Evolutionary conservation across 2,113 vertebrate genomes (phyloP).

Genomic region (Periophthalmodon schlosseri): DNA sequence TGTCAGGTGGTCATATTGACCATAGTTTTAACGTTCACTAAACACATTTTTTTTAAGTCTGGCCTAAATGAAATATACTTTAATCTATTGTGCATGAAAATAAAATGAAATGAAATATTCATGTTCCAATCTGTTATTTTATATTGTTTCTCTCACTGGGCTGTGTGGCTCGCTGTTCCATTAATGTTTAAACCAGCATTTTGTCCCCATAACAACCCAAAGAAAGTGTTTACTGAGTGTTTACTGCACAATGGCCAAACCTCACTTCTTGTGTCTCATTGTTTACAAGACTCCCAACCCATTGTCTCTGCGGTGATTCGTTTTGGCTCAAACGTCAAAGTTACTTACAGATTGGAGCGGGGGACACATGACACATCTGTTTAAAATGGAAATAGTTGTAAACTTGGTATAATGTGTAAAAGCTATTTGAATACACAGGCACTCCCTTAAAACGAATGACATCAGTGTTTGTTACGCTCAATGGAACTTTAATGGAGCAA

Average conservation of each 20-base stretch:
- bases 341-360: constrained; percentile 8
- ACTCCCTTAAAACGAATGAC: not conserved
- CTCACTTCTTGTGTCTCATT: not conserved
- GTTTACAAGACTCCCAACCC: constrained; percentile 43
- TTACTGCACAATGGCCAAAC: not conserved
- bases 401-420: not conserved
- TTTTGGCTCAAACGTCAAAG: not conserved
- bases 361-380: constrained; percentile 3
- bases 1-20: too few species aligned
- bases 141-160: too few species aligned
- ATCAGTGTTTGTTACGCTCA: not conserved
- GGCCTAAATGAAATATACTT: too few species aligned
- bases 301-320: constrained; percentile 32
- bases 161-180: not conserved
- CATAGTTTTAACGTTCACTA: too few species aligned
- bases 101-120: not conserved
- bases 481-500: not conserved
- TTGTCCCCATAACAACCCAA: not conserved
- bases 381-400: constrained; percentile 4
- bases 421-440: not conserved
- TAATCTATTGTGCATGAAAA: too few species aligned
- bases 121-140: not conserved
- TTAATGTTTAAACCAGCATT: constrained; percentile 46
- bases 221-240: not conserved
- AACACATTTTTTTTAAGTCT: too few species aligned